Conservation (phyloP, 2,113 vertebrate genomes). For the Phalacrocorax aristotelis region DNA sequence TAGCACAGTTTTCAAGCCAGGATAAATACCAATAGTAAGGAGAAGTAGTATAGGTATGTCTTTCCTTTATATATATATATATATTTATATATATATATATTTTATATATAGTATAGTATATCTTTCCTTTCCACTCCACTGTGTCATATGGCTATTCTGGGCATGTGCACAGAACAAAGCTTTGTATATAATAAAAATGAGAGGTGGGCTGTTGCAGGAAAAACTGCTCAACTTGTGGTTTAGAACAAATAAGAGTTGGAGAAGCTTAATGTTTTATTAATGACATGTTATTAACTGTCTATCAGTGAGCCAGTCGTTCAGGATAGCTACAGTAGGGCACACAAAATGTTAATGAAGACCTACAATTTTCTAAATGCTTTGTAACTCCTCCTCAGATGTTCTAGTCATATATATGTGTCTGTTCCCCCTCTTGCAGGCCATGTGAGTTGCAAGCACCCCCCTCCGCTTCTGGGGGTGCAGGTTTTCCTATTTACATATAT, state of each 20-base stretch:
- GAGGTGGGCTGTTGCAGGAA: not conserved
- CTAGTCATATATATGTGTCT: accelerated
- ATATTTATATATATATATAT: too few relatives aligned
- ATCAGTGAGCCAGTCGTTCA: not conserved
- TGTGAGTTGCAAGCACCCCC: not conserved
- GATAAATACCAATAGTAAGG: not conserved
- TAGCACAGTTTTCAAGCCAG: not conserved
- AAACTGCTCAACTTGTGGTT: not conserved
- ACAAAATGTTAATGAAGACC: not conserved
- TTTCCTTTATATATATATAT: too few relatives aligned
- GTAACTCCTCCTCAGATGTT: not conserved
- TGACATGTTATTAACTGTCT: not conserved
- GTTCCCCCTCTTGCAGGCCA: not conserved
- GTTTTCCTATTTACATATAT: not conserved
- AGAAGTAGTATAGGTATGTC: not conserved
- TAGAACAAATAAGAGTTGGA: not conserved
- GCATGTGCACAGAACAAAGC: not conserved
- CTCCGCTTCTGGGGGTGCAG: accelerated
- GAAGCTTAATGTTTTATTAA: not conserved
- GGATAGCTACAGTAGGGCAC: not conserved
- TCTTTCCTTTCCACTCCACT: not conserved
- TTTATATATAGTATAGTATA: too few relatives aligned
- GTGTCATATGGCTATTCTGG: not conserved
- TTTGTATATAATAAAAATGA: not conserved
- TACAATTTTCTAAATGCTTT: not conserved